Percentiles rank a stretch among this genome's conserved stretches.
Conservation (phyloP, 2,113 vertebrate species). For the Globicephala melas region DNA sequence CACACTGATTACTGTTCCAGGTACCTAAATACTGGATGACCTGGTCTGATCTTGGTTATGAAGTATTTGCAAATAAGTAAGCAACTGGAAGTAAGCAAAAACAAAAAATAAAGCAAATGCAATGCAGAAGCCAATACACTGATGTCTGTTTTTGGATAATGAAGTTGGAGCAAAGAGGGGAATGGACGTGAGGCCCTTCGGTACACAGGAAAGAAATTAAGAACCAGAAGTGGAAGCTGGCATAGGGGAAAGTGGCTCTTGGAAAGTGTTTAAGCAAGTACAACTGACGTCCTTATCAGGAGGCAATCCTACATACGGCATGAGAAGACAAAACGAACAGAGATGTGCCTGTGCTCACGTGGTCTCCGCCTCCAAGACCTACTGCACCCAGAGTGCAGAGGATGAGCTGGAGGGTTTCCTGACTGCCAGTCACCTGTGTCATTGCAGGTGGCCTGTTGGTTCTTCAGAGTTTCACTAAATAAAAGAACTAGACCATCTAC, state of each 20-base stretch:
- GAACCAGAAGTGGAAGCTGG: conserved; percentile 34
- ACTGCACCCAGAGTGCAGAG: conserved; percentile 1
- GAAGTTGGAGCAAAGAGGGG: conserved; percentile 45
- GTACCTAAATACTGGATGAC: background rate
- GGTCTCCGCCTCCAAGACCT: background rate
- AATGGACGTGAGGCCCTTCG: background rate
- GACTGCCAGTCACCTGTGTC: conserved; percentile 22
- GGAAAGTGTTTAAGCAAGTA: conserved; percentile 59
- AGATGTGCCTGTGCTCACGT: background rate
- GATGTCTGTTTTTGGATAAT: conserved; percentile 31
- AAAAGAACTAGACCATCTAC: background rate
- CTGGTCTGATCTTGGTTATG: background rate
- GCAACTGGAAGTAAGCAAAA: background rate
- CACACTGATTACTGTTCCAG: background rate
- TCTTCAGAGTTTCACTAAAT: conserved; percentile 1
- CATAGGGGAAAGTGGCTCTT: conserved; percentile 22
- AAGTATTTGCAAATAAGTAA: background rate
- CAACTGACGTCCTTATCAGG: conserved; percentile 50
- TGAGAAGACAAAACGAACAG: conserved; percentile 2
- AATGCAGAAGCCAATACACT: conserved; percentile 38
- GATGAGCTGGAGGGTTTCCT: background rate
- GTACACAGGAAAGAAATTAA: conserved; percentile 43
- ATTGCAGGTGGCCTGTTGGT: conserved; percentile 10
- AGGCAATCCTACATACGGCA: conserved; percentile 50
- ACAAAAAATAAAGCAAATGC: background rate